Evolutionary conservation across 2,113 vertebrate species (phyloP), one percentile per base, ranked within the genome.

Genomic region (Etheostoma spectabile): DNA sequence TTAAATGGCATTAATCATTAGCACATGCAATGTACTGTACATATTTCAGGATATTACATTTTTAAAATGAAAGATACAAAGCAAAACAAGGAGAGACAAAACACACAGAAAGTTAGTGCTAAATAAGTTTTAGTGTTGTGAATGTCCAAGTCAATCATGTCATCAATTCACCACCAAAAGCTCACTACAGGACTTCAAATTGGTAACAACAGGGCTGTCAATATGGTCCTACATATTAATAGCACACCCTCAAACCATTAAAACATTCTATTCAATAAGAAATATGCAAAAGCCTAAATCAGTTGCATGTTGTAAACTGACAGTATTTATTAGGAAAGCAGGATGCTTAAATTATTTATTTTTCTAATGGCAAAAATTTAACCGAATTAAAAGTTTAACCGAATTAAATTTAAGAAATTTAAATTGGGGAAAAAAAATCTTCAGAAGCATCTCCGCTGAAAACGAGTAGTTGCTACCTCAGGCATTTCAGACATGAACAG

Each of bases 401-500:
- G 10, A 38, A 38, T 42, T 42, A 42, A 11, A 42, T 42, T 42
- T 48, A 3, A 63, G 56, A 69, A 3, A 48, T 72, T 46, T 55
- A 79, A 83, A 62, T 63, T 71, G 1, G 2, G 60, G 22, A 72
- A 27, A 85, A 82, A 66, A 48, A 35, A 74, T 86, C 68, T 77
- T 79, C 61, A 2, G 55, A 73, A 76, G 49, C 60, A 75, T 78
- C 49, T 12, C 48, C 27, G 35, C 57, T 73, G 46, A 76, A 82
- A 79, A 84, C 1, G 6, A 83, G 24, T 33, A 57, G 70, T 46
- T n/a, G 53, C 33, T 38, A 45, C 83, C 80, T 61, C 55, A 57
- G 77, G 75, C 72, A 45, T 52, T 87, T 79, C 61, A 83, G 74
- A 82, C 46, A 77, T 66, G 73, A 49, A 83, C 68, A 80, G 55